These are phyloP conservation scores for Sinopyrophorus schimmeli DNA, from an alignment of 2,888 invertebrate species.

Conservation along the genomic window DNA sequence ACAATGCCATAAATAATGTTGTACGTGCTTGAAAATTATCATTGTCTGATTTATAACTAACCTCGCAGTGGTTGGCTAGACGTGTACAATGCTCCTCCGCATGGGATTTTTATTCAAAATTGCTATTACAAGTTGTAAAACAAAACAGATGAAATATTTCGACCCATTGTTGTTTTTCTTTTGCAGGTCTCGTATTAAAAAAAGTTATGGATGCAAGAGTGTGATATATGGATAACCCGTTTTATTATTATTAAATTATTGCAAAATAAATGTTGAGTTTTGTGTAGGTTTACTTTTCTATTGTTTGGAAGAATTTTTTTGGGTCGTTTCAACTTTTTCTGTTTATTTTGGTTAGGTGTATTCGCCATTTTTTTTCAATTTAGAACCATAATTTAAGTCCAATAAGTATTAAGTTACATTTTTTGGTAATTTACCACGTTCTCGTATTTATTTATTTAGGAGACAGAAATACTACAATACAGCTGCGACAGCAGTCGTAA, in stretches of 20 bases:
- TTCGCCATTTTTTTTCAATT: too few relatives aligned
- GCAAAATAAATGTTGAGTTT: slow-evolving; percentile 4
- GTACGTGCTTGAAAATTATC: slow-evolving; percentile 28
- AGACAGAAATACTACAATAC: slow-evolving; percentile 12
- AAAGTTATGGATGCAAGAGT: slow-evolving; percentile 5
- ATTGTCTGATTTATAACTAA: slow-evolving; percentile 30
- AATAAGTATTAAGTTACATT: too few relatives aligned
- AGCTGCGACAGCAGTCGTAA: slow-evolving; percentile 6
- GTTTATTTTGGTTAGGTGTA: too few relatives aligned
- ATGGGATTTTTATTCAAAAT: slow-evolving; percentile 23
- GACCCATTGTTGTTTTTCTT: slow-evolving; percentile 16
- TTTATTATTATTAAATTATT: slow-evolving; percentile 10
- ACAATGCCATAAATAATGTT: slow-evolving; percentile 26
- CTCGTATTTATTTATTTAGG: too few relatives aligned
- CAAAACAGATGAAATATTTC: slow-evolving; percentile 28
- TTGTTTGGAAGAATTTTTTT: too few relatives aligned
- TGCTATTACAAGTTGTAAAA: slow-evolving; percentile 28
- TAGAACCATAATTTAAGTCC: too few relatives aligned
- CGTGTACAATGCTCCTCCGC: slow-evolving; percentile 24
- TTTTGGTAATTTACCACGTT: too few relatives aligned
- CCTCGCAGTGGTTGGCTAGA: slow-evolving; percentile 24
- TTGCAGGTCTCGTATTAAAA: slow-evolving; percentile 6
- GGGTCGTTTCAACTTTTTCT: too few relatives aligned
- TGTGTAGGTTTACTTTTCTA: slow-evolving; percentile 5
- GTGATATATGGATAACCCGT: slow-evolving; percentile 5